These are phyloP conservation scores for Ciconia boyciana DNA, from an alignment of 2,113 vertebrate species.

Conservation along the genomic window DNA sequence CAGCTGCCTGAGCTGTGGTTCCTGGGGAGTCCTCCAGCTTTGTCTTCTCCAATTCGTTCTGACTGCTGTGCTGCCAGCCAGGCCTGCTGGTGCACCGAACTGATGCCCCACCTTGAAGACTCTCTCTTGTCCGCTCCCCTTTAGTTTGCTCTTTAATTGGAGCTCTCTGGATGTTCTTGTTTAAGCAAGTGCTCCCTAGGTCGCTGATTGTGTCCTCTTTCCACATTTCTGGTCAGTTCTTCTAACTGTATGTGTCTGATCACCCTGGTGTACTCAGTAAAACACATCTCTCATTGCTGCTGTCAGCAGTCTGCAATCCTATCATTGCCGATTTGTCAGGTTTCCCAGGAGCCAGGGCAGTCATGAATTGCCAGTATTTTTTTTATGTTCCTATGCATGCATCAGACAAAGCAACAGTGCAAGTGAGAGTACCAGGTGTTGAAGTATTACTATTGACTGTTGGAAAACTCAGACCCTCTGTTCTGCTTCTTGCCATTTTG, in stretches of 20 bases:
- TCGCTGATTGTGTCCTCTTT: not conserved
- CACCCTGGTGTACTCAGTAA: not conserved
- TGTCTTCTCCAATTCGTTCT: slow-evolving; percentile 50
- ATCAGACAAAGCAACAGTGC: not conserved
- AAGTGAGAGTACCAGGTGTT: not conserved
- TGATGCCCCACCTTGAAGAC: slow-evolving; percentile 15
- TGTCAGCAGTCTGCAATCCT: not conserved
- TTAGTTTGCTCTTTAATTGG: slow-evolving; percentile 10
- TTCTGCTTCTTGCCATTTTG: not conserved
- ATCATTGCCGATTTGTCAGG: not conserved
- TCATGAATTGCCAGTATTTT: not conserved
- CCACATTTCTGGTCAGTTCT: not conserved
- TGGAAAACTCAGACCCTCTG: not conserved
- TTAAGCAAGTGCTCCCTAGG: not conserved
- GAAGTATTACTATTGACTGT: not conserved
- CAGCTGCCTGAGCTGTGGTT: slow-evolving; percentile 53
- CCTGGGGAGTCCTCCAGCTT: slow-evolving; percentile 34
- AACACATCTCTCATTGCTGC: not conserved
- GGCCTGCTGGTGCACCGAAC: not conserved
- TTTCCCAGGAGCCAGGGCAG: not conserved
- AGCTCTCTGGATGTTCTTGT: not conserved
- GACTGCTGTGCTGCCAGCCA: slow-evolving; percentile 50
- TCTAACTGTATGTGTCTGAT: not conserved
- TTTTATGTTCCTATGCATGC: not conserved
- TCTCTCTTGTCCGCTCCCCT: not conserved